Base-by-base conservation (phyloP, 2,113 vertebrate genomes). In the Antechinus flavipes region DNA sequence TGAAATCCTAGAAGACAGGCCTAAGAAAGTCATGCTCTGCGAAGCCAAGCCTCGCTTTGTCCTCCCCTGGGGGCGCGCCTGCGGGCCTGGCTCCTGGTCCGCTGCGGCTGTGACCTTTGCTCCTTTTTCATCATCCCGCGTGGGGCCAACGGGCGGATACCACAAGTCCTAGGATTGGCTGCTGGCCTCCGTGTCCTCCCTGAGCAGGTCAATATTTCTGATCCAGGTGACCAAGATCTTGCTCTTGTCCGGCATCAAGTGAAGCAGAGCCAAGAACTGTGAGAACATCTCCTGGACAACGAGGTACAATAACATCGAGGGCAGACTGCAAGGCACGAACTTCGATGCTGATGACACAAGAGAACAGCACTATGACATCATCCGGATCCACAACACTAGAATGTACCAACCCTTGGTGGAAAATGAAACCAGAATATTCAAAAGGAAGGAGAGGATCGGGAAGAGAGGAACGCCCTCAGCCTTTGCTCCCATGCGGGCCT, bases 151-250 rank as follows among this genome's bases (percentile, higher is more conserved):
- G 7, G 99, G 99, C 0, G 98, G 98, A 95, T 98, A 98, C 0
- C 89, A 98, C 1, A 98, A 95, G 9, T 98, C 99, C 0, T 0
- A 91, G 0, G 97, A 98, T 14, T 99, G 99, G 99, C 96, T 99
- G 54, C 93, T 98, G 0, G 98, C 98, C 0, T 99, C 98, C 0
- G 49, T 89, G 3, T 54, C 61, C 1, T 98, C 98, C 1, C 97
- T 99, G 90, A 7, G 94, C n/a, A n/a, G 98, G 97, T 97, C 97
- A 0, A 25, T 99, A 0, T 96, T 98, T 24, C 8, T 99, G 6
- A 0, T 98, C 90, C 98, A 99, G 42, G 58, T 98, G 0, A 3
- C 91, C 11, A 98, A 98, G 76, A 97, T 98, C 0, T 0, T 8
- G 0, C 10, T 98, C 22, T 7, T 95, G 92, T 95, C 98, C 5